phyloP scores from a whole-genome alignment of 2,113 vertebrate species.

The Dipodomys spectabilis region DNA sequence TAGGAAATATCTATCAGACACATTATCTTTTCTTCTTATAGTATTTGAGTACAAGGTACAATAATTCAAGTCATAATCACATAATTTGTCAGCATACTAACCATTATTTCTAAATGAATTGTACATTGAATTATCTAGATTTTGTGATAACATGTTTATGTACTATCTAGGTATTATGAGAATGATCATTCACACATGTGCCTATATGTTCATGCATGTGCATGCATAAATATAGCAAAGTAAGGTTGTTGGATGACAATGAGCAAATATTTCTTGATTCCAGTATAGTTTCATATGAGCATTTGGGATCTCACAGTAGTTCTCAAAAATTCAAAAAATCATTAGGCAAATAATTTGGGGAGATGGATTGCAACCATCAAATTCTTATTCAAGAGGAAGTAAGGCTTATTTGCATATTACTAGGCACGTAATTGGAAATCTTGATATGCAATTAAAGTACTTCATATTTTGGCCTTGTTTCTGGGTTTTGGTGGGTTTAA shows the following conservation, averaged over 20 bases:
- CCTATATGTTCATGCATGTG: neutral
- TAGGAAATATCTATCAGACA: neutral
- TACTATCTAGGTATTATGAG: no score
- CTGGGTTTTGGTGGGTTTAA: constrained; percentile 61
- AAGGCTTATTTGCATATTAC: constrained; percentile 63
- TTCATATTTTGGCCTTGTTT: constrained; percentile 58
- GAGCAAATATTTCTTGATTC: neutral
- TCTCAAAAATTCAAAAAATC: neutral
- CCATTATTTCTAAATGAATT: neutral
- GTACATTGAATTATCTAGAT: neutral
- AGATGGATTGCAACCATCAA: neutral
- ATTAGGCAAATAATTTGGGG: neutral
- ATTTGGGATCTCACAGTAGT: neutral
- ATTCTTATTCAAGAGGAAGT: constrained; percentile 54
- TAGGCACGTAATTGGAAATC: constrained; percentile 59
- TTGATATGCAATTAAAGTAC: constrained; percentile 54
- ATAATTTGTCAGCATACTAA: neutral
- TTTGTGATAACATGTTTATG: neutral
- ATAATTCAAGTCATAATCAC: neutral
- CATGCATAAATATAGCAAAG: neutral
- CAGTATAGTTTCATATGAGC: neutral
- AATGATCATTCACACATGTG: neutral
- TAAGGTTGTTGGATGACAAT: neutral
- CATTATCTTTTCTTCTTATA: neutral
- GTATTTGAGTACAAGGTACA: neutral